Evolutionary conservation across 2,113 vertebrate genomes (phyloP), one percentile per base, ranked within the genome.

Genomic region (Cheilinus undulatus): DNA sequence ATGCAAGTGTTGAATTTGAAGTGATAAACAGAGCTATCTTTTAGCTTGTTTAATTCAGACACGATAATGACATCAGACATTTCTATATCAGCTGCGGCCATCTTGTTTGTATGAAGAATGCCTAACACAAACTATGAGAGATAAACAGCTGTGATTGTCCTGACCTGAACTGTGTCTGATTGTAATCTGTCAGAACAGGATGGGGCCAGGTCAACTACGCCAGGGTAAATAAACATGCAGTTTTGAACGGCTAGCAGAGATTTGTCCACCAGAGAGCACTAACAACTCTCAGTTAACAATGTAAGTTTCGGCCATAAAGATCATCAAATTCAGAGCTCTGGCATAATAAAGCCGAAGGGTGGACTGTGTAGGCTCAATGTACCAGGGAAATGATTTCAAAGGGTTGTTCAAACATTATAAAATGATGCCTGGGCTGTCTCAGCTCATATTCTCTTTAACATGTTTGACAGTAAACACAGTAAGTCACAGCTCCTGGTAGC

Each of bases 401-500:
- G 17, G 40, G 14, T 2, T 34, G 32, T 42, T 42, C 9, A 36
- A 32, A 42, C 14, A 15, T 15, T 13, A 4, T 15, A 14, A 15
- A 15, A 17, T 26, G 45, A 32, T 11, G 50, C 43, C 57, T 40
- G 63, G 20, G 23, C 3, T 1, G 13, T 68, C 22, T 69, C n/a
- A n/a, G 48, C 27, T 42, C 12, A 56, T 73, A 56, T 5, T 11
- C 57, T 69, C 54, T 56, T n/a, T 69, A 43, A 28, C 46, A 34
- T 20, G 43, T 50, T 17, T 1, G 64, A 42, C 43, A 26, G 22
- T 12, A 32, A 34, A 48, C 13, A 20, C 20, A 58, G 19, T 19
- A 11, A 14, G 57, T 30, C 1, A 38, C 61, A 24, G 14, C n/a
- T 17, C 17, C n/a, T 63, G 71, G 71, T 67, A 78, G 71, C 61